Base-by-base conservation (phyloP, 2,113 vertebrate genomes). In the Micronycteris hirsuta region DNA sequence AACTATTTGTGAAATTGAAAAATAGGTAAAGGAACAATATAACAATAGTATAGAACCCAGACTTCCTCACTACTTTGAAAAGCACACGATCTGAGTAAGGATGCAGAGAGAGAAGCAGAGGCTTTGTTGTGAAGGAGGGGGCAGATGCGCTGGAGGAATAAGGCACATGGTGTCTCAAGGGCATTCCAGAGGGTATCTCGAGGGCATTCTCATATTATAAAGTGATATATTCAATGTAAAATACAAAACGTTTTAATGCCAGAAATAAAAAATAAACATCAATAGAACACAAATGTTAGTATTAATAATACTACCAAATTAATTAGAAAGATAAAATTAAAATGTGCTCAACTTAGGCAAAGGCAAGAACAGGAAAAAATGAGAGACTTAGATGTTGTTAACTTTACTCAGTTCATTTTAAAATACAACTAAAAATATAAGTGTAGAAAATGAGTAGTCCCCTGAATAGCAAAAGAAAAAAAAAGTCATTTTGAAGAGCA, bases 341-440 rank as follows among this genome's bases (percentile, higher is more conserved):
- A 77, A n/a, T 78, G 47, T 78, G 24, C 20, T 8, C 36, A 28
- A 76, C 26, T 41, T 74, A 16, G 26, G 9, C 63, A 74, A 77
- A 89, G 43, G 7, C 86, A 14, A 67, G 45, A 61, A 81, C 68
- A 38, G 22, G 26, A 24, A 43, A 47, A 88, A 81, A 63, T 67
- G 11, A 71, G 31, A 89, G 24, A 28, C 5, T 84, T 58, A 80
- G 31, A 96, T 47, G 76, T 74, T 49, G 45, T 6, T 61, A 63
- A n/a, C 49, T 90, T 45, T 73, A 43, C 13, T 24, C 38, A 81
- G 15, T 80, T 81, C 12, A 61, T 45, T 78, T 67, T n/a, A 54
- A 76, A 96, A 94, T 47, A 84, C 47, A 92, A 68, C 47, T 68
- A 22, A 92, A 95, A 93, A 74, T 74, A 47, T 2, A 80, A 6